phyloP scores from a whole-genome alignment of 2,888 invertebrate genomes.

The Pyrrhia umbra region DNA sequence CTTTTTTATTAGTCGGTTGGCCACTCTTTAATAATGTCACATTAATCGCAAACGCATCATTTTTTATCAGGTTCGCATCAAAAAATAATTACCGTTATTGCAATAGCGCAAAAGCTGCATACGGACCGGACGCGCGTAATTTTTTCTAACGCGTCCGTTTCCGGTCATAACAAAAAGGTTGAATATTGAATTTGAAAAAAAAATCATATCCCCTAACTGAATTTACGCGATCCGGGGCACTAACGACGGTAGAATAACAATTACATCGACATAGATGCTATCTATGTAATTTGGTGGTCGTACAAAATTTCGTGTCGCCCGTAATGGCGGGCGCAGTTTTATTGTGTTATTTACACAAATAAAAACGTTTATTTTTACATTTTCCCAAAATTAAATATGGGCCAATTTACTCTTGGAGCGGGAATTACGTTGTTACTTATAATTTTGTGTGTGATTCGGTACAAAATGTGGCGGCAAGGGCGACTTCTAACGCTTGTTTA shows the following conservation, averaged over 20 bases:
- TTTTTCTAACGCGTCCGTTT: constrained; percentile 87
- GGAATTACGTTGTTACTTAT: constrained; percentile 83
- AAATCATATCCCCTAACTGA: constrained; percentile 87
- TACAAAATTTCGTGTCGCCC: constrained; percentile 81
- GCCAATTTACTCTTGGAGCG: constrained; percentile 81
- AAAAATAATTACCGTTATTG: constrained; percentile 84
- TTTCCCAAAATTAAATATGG: constrained; percentile 90
- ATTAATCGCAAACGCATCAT: constrained; percentile 69
- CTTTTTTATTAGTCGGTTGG: constrained; percentile 62
- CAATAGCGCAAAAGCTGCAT: constrained; percentile 78
- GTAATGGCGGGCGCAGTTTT: constrained; percentile 85
- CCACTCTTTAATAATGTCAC: constrained; percentile 72
- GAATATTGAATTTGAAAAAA: constrained; percentile 84
- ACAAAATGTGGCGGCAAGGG: constrained; percentile 53
- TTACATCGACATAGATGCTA: constrained; percentile 87
- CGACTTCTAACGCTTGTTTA: constrained; percentile 65
- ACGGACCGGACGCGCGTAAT: constrained; percentile 84
- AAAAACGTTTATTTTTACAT: constrained; percentile 90
- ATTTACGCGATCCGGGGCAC: constrained; percentile 86
- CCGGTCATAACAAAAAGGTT: constrained; percentile 78
- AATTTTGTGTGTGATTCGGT: constrained; percentile 79
- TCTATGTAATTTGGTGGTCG: constrained; percentile 86
- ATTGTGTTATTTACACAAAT: constrained; percentile 91
- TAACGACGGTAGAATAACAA: constrained; percentile 89
- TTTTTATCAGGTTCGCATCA: constrained; percentile 70